Evolutionary conservation across 2,113 vertebrate species (phyloP), one percentile per base, ranked within the genome.

Genomic region (Empidonax alnorum): DNA sequence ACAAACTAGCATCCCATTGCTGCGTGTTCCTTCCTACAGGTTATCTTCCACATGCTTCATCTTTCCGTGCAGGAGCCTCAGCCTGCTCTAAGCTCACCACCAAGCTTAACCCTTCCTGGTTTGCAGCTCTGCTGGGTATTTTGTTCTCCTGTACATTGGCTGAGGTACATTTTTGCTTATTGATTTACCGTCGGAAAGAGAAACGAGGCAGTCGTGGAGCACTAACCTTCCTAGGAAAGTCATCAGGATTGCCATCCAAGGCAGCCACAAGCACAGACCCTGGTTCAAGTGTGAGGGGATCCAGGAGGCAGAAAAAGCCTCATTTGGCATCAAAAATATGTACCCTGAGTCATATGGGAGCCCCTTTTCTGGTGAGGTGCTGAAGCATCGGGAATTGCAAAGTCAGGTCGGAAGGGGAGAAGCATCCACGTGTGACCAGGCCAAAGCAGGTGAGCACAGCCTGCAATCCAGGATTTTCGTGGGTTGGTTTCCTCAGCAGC

Each of bases 1-100:
- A 68, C 16, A 75, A 62, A 13, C 19, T 16, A 14, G 24, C 7
- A 30, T 47, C n/a, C 55, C 11, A 0, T 37, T 52, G 9, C 55
- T 52, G 31, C n/a, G 69, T 7, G 1, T 59, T 79, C 58, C 49
- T 67, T 14, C 71, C 35, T 25, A 25, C 35, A 16, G 6, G 2
- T 42, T 61, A 0, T 55, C 47, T 56, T 71, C 27, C 1, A 0
- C 37, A 4, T 3, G 8, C 12, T 79, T 72, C n/a, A 16, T 44
- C 41, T 59, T 72, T 44, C 41, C 9, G 0, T 50, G 56, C 66
- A 30, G 68, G 7, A 79, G 46, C 55, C 37, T 65, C 39, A 55
- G 24, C 30, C n/a, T 4, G 0, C 42, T 59, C 42, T 21, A 11
- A 67, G 7, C 53, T 74, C 3, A 4, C 33, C 9, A 2, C 19